Conservation (phyloP, 2,113 vertebrate genomes). For the Forbesichthys agassizii region DNA sequence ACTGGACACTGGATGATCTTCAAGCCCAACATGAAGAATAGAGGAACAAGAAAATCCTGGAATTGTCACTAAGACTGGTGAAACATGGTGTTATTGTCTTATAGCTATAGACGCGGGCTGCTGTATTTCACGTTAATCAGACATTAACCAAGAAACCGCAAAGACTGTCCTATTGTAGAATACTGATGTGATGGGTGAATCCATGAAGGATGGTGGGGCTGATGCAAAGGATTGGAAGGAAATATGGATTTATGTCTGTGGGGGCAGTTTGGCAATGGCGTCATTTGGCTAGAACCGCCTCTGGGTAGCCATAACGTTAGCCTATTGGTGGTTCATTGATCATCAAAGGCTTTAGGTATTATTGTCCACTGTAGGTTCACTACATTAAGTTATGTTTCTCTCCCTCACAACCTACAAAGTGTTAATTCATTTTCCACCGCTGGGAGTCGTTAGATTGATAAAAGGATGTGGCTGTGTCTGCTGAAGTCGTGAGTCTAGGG, state of each 20-base stretch:
- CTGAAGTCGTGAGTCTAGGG: background rate
- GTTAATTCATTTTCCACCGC: background rate
- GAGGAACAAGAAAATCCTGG: too few species aligned
- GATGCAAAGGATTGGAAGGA: background rate
- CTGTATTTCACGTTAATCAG: too few species aligned
- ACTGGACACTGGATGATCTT: too few species aligned
- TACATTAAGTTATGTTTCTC: background rate
- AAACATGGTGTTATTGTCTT: too few species aligned
- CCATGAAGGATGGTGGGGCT: background rate
- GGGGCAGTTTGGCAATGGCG: background rate
- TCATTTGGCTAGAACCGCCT: background rate
- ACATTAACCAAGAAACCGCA: too few species aligned
- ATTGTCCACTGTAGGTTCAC: too few species aligned
- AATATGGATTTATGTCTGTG: background rate
- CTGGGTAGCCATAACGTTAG: background rate
- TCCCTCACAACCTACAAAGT: background rate
- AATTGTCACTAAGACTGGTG: too few species aligned
- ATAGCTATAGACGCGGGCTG: too few species aligned
- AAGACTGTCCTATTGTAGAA: too few species aligned
- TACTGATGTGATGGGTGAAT: background rate
- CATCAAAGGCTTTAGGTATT: too few species aligned
- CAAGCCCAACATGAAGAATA: too few species aligned
- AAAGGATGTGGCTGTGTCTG: background rate
- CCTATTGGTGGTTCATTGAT: background rate
- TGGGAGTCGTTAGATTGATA: constrained; percentile 2